Evolutionary conservation across 2,113 vertebrate genomes (phyloP).

Genomic region (Propithecus coquereli): DNA sequence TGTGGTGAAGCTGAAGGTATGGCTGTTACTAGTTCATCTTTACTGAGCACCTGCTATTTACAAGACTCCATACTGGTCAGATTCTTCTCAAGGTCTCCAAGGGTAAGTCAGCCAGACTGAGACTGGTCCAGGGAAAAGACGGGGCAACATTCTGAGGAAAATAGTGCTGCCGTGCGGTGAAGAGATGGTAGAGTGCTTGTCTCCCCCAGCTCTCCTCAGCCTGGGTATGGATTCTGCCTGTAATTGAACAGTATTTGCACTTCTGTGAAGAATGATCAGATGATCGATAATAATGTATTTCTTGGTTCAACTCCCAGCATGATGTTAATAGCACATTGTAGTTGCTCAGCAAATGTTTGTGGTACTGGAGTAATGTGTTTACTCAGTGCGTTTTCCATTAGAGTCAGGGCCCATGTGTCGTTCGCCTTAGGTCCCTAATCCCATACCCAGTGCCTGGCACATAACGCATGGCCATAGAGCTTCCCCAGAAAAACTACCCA

Average conservation of each 20-base stretch:
- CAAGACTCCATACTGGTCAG: background rate
- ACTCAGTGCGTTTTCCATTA: background rate
- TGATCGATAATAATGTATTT: background rate
- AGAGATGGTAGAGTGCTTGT: background rate
- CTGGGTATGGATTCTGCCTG: background rate
- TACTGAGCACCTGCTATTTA: background rate
- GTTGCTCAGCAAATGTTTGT: background rate
- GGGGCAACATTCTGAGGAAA: background rate
- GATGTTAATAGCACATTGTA: background rate
- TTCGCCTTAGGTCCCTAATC: background rate
- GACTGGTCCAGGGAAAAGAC: background rate
- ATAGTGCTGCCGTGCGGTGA: background rate
- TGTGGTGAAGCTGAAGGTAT: background rate
- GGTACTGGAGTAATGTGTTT: background rate
- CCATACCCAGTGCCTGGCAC: background rate
- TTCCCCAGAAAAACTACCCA: background rate
- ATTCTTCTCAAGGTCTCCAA: background rate
- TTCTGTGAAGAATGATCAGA: background rate
- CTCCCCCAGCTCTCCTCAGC: too few species aligned
- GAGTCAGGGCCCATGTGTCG: background rate
- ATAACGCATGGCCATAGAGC: background rate
- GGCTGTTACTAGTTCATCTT: background rate
- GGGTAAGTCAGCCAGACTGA: background rate
- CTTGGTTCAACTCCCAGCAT: background rate
- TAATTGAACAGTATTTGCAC: background rate